Evolutionary conservation across 2,797 vertebrate species (phyloP).

Genomic region (Takifugu ocellatus): DNA sequence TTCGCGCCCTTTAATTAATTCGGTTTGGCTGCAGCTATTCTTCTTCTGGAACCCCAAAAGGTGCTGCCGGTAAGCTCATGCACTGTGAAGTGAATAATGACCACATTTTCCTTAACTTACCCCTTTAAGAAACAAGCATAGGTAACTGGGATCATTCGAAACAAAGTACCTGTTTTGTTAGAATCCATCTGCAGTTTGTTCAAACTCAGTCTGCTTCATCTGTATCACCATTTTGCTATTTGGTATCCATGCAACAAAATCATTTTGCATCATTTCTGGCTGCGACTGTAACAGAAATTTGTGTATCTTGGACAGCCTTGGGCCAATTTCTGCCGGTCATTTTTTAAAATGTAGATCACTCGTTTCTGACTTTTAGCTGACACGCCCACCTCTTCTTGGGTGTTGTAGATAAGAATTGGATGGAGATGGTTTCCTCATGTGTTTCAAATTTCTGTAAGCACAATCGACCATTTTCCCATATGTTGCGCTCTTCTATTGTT

Average conservation of each 20-base stretch:
- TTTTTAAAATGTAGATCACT: constrained; percentile 6
- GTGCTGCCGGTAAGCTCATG: too few relatives aligned
- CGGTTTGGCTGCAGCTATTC: too few relatives aligned
- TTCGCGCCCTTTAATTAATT: too few relatives aligned
- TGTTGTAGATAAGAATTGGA: constrained; percentile 15
- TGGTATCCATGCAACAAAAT: background rate
- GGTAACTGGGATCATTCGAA: too few relatives aligned
- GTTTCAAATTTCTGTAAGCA: constrained; percentile 23
- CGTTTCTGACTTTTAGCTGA: constrained; percentile 8
- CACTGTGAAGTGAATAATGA: too few relatives aligned
- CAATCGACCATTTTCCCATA: constrained; percentile 14
- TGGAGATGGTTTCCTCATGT: background rate
- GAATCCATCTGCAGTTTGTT: too few relatives aligned
- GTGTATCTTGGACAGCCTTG: background rate
- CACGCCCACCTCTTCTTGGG: constrained; percentile 11
- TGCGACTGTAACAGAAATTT: background rate
- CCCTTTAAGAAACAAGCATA: too few relatives aligned
- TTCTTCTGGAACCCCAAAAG: too few relatives aligned
- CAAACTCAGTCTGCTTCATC: background rate
- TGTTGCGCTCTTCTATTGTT: constrained; percentile 3
- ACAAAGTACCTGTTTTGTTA: too few relatives aligned
- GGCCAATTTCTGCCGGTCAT: background rate
- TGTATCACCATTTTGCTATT: background rate
- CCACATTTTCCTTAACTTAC: too few relatives aligned
- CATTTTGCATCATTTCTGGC: background rate